Conservation (phyloP, 1,140 invertebrate genomes). For the Drosophila albomicans region DNA sequence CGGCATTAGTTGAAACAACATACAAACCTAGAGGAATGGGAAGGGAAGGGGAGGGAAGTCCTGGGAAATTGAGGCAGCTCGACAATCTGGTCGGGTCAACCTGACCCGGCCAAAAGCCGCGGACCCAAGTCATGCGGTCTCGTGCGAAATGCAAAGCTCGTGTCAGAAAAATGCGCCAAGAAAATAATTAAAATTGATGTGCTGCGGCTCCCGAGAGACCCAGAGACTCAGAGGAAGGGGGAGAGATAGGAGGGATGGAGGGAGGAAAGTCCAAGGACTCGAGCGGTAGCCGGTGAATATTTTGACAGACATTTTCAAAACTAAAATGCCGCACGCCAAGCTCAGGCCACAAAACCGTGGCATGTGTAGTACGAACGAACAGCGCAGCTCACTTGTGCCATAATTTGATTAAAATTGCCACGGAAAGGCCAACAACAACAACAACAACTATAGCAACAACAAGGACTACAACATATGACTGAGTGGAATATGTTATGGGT, state of each 20-base stretch:
- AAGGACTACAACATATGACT: not conserved
- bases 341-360: conserved; percentile 31
- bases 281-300: conserved; percentile 41
- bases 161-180: conserved; percentile 53
- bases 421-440: conserved; percentile 27
- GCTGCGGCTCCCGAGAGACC: conserved; percentile 23
- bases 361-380: not conserved
- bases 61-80: conserved; percentile 32
- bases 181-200: conserved; percentile 81
- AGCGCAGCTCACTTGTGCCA: conserved; percentile 50
- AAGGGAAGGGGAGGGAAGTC: not conserved
- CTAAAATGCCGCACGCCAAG: conserved; percentile 67
- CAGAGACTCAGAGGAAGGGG: conserved; percentile 3
- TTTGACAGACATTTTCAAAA: conserved; percentile 61
- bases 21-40: not conserved
- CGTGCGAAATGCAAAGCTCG: conserved; percentile 75
- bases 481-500: conserved; percentile 19
- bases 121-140: conserved; percentile 19
- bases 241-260: not conserved
- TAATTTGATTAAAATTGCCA: conserved; percentile 79
- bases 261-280: conserved; percentile 18
- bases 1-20: conserved; percentile 38
- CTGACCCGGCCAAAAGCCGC: conserved; percentile 35
- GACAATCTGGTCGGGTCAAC: conserved; percentile 7
- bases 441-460: conserved; percentile 29